Evolutionary conservation across 2,797 vertebrate genomes (phyloP), one percentile per base, ranked within the genome.

Genomic region (Sebastes iracundus): DNA sequence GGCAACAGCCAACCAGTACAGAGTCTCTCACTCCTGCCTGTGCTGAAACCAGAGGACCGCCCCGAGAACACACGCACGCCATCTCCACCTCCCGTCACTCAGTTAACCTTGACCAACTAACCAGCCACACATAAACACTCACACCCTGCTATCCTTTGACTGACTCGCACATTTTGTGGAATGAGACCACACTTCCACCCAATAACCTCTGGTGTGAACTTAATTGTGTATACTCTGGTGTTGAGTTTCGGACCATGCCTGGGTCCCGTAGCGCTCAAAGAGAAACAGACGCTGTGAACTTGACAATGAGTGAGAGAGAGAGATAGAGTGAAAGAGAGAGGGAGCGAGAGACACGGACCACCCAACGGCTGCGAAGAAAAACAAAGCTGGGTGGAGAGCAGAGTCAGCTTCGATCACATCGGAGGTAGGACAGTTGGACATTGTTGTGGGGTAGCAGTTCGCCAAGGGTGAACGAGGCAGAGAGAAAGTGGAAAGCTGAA

Each of bases 211-310:
- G 86, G 88, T 90, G 93, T 93, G 93, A 95, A 95, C 90, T 89
- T 92, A 94, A 95, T 91, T 92, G 91, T 93, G 89, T 94, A 91
- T 91, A 94, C 87, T 93, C 85, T 86, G 88, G 93, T 92, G 84
- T 94, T 86, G 75, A 70, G 84, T 94, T 94, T 93, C 88, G 56
- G 80, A 75, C 81, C 82, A 22, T 77, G 80, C 78, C 82, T 69
- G 74, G 79, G 83, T 79, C 84, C 62, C 72, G 68, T 35, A 78
- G 75, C 59, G 52, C 80, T 91, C 85, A 92, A 93, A 94, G 82
- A 93, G 88, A 93, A 94, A 91, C 88, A 93, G 92, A 88, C 85
- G 72, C 86, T 62, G 85, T 87, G 88, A 87, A 90, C 84, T 88
- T 92, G 88, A 91, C 87, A 94, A 91, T 85, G 90, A 90, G 80